These are phyloP conservation scores for Coptodon rendalli DNA, from an alignment of 2,113 vertebrate species.

Conservation along the genomic window DNA sequence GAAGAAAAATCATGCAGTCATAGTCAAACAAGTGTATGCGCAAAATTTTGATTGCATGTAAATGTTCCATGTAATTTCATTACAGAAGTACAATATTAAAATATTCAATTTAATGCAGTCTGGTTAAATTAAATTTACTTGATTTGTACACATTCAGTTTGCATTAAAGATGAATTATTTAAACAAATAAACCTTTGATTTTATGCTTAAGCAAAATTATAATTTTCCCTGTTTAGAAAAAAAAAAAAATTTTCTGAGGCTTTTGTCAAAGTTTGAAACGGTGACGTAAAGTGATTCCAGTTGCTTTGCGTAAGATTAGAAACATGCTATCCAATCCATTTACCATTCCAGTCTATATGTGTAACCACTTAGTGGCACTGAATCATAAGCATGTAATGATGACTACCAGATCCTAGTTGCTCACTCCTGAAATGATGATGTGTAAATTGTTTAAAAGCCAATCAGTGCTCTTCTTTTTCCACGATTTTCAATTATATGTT, in stretches of 20 bases:
- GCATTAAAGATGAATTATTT: neutral
- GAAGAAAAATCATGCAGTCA: neutral
- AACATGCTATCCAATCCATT: neutral
- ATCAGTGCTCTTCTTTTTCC: neutral
- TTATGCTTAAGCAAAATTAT: neutral
- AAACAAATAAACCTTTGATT: neutral
- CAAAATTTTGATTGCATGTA: neutral
- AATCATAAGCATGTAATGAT: constrained; percentile 13
- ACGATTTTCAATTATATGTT: neutral
- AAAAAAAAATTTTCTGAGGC: neutral
- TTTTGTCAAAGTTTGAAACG: neutral
- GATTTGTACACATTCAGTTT: neutral
- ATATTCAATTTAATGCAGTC: neutral
- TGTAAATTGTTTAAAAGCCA: neutral
- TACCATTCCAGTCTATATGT: neutral
- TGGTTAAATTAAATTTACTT: neutral
- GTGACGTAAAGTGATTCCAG: neutral
- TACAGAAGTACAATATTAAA: neutral
- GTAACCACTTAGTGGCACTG: neutral
- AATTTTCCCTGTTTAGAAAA: neutral
- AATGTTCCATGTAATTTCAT: neutral
- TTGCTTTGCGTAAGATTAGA: neutral
- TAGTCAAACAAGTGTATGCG: neutral
- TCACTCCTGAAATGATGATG: neutral
- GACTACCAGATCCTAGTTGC: neutral